Conservation (phyloP, 2,888 invertebrate genomes). For the Dicyrtoma fusca region DNA sequence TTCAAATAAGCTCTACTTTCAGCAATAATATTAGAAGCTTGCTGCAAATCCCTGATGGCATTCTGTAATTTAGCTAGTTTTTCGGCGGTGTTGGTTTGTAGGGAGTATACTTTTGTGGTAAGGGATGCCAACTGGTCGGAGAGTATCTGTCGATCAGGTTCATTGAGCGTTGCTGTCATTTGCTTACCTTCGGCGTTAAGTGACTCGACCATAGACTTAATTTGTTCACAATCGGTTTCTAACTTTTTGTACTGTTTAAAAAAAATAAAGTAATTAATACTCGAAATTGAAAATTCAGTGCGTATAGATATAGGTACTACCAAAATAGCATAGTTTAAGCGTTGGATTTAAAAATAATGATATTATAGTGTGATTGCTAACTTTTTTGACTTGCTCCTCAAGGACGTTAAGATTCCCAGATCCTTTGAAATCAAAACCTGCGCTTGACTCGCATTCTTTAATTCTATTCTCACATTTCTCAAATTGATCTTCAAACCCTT, state of each 20-base stretch:
- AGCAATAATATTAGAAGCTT: slow-evolving; percentile 76
- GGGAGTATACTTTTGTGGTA: slow-evolving; percentile 75
- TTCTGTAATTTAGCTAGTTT: slow-evolving; percentile 73
- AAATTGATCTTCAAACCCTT: slow-evolving; percentile 78
- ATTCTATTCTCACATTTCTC: slow-evolving; percentile 85
- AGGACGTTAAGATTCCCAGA: slow-evolving; percentile 19
- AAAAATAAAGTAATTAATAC: background rate
- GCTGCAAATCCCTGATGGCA: slow-evolving; percentile 78
- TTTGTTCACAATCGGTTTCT: slow-evolving; percentile 63
- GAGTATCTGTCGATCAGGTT: slow-evolving; percentile 81
- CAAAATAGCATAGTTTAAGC: too few relatives aligned
- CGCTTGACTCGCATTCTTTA: slow-evolving; percentile 85
- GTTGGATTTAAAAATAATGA: too few relatives aligned
- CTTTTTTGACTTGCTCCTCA: slow-evolving; percentile 74
- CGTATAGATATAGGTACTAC: too few relatives aligned
- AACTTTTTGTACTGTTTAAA: slow-evolving; percentile 70
- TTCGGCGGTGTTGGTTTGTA: slow-evolving; percentile 75
- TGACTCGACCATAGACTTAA: slow-evolving; percentile 7
- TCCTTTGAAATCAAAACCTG: slow-evolving; percentile 75
- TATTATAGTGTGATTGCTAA: too few relatives aligned
- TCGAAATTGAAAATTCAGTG: slow-evolving; percentile 7
- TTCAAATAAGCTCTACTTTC: slow-evolving; percentile 79
- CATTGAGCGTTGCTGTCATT: slow-evolving; percentile 77
- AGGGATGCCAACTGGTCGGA: slow-evolving; percentile 78
- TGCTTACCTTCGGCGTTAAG: slow-evolving; percentile 69